phyloP scores from a whole-genome alignment of 2,797 vertebrate genomes.

The Coendou prehensilis region DNA sequence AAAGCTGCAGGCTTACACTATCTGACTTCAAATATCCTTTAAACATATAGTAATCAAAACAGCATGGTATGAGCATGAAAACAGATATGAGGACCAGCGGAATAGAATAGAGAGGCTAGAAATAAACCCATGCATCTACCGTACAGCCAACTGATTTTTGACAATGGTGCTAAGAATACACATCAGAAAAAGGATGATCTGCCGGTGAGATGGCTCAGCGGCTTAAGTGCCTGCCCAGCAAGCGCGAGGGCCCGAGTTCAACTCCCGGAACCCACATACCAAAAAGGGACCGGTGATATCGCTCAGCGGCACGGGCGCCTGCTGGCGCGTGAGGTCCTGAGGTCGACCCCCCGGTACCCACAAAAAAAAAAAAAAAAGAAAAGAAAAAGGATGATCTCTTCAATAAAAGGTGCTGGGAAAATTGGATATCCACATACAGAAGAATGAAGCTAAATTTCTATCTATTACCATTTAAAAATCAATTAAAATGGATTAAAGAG shows the following conservation, averaged over 20 bases:
- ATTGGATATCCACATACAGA: neutral
- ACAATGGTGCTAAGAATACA: neutral
- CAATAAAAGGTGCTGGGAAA: neutral
- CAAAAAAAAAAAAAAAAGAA: no score
- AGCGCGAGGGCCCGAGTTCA: no score
- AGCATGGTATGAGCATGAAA: neutral
- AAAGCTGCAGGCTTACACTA: neutral
- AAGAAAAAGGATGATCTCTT: neutral
- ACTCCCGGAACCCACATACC: no score
- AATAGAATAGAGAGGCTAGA: neutral
- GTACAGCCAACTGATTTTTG: neutral
- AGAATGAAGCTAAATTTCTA: neutral
- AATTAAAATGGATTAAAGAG: neutral
- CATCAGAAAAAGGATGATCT: neutral
- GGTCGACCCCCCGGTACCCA: no score
- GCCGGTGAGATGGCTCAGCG: no score
- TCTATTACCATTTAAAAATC: neutral
- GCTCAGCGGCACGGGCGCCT: no score
- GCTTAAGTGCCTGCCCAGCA: no score
- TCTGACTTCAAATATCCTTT: neutral
- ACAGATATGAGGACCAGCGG: neutral
- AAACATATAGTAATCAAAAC: neutral
- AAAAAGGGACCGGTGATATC: no score
- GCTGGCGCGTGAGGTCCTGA: no score
- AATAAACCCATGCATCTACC: neutral